These are phyloP conservation scores for Apeltes quadracus DNA, from an alignment of 2,113 vertebrate species.

Conservation along the genomic window DNA sequence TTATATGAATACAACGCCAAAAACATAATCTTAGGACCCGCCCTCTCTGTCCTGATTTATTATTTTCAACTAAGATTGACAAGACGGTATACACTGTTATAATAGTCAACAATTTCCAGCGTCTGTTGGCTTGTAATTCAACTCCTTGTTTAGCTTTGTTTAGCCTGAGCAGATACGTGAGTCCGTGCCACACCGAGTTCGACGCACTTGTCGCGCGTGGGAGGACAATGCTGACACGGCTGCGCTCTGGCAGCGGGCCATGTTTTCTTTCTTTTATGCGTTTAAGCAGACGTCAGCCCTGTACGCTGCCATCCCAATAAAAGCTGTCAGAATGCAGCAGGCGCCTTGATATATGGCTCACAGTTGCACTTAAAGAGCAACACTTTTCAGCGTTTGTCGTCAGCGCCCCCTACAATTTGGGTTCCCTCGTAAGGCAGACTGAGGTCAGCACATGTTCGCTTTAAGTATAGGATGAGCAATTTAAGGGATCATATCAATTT, in stretches of 20 bases:
- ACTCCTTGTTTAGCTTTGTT: constrained; percentile 38
- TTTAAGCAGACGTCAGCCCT: constrained; percentile 57
- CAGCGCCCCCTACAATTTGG: constrained; percentile 42
- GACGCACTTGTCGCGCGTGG: constrained; percentile 4
- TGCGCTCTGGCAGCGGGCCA: constrained; percentile 32
- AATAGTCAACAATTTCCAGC: neutral
- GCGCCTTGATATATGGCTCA: constrained; percentile 41
- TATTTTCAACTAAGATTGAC: neutral
- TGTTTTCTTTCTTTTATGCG: constrained; percentile 51
- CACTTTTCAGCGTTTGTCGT: constrained; percentile 13
- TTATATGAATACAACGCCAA: neutral
- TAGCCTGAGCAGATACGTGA: constrained; percentile 13
- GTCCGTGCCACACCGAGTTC: neutral
- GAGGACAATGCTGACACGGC: constrained; percentile 61
- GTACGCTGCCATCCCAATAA: constrained; percentile 54
- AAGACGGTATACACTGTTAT: neutral
- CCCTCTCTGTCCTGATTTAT: neutral
- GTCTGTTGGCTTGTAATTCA: constrained; percentile 4
- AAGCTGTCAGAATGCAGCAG: constrained; percentile 54
- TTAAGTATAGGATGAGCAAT: constrained; percentile 1
- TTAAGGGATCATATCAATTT: neutral
- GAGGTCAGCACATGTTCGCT: constrained; percentile 44
- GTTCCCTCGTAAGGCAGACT: constrained; percentile 40
- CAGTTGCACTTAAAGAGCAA: constrained; percentile 48
- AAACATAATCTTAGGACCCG: neutral